Percentiles rank a stretch among this genome's conserved stretches.
Evolutionary conservation across 2,113 vertebrate species (phyloP).

Genomic region (Lophura nycthemera): DNA sequence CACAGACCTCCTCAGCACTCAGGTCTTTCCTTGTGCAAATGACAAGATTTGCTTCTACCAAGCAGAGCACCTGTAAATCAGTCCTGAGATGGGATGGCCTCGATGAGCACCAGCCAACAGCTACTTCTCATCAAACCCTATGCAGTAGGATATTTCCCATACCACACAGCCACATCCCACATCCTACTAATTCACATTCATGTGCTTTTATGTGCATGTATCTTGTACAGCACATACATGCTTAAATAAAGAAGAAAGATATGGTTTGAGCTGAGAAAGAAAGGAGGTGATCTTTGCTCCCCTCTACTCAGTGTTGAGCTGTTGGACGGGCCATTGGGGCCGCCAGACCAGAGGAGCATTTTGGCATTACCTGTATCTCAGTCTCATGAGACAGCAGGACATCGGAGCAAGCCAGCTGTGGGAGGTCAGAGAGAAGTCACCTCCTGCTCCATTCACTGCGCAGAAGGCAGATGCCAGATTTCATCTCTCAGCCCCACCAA

Average conservation of each 20-base stretch:
- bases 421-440: neutral
- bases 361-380: neutral
- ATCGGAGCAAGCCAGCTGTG: neutral
- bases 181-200: neutral
- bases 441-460: neutral
- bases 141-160: fast-evolving
- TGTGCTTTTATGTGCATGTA: neutral
- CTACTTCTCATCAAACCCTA: neutral
- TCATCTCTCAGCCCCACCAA: neutral
- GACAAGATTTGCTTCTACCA: neutral
- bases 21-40: neutral
- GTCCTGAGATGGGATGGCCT: neutral
- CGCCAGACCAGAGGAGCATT: neutral
- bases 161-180: neutral
- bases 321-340: neutral
- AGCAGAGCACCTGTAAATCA: neutral
- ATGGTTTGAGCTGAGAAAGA: neutral
- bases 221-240: neutral
- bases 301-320: fast-evolving
- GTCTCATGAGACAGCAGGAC: neutral
- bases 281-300: neutral
- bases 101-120: neutral
- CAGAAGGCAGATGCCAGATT: neutral
- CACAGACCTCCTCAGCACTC: neutral
- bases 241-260: neutral